phyloP scores from a whole-genome alignment of 2,113 vertebrate genomes.

The Motacilla tschutschensis region DNA sequence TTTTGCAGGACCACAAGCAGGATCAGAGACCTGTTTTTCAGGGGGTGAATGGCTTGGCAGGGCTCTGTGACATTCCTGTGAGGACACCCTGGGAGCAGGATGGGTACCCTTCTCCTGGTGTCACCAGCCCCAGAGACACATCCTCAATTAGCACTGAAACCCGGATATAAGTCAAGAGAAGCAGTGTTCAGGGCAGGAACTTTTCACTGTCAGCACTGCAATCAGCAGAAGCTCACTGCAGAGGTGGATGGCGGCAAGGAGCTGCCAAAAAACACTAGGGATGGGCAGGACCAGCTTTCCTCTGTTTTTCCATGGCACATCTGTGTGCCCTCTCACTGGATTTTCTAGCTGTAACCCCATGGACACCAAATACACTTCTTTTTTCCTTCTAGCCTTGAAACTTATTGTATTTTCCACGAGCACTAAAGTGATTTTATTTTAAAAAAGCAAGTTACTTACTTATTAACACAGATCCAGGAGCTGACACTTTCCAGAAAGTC shows the following conservation, averaged over 20 bases:
- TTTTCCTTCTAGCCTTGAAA: not conserved
- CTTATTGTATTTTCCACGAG: not conserved
- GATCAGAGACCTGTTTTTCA: not conserved
- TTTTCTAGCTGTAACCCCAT: not conserved
- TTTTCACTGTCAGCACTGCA: not conserved
- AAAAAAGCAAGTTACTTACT: not conserved
- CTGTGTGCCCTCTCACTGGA: fast-evolving
- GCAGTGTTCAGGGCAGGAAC: fast-evolving
- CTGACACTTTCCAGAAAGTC: not conserved
- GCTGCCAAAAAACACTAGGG: not conserved
- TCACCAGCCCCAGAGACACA: fast-evolving
- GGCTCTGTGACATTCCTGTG: not conserved
- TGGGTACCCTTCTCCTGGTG: fast-evolving
- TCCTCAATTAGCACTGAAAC: not conserved
- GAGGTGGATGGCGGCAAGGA: not conserved
- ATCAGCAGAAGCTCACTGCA: not conserved
- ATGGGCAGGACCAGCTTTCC: not conserved
- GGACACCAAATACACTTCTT: not conserved
- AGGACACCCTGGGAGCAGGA: not conserved
- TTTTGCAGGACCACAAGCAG: not conserved
- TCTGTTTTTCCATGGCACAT: not conserved
- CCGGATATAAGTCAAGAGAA: not conserved
- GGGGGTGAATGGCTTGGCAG: not conserved
- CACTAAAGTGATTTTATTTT: not conserved
- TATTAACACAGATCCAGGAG: not conserved